These are phyloP conservation scores for Mycalesis mineus DNA, from an alignment of 2,888 invertebrate species.

Conservation along the genomic window DNA sequence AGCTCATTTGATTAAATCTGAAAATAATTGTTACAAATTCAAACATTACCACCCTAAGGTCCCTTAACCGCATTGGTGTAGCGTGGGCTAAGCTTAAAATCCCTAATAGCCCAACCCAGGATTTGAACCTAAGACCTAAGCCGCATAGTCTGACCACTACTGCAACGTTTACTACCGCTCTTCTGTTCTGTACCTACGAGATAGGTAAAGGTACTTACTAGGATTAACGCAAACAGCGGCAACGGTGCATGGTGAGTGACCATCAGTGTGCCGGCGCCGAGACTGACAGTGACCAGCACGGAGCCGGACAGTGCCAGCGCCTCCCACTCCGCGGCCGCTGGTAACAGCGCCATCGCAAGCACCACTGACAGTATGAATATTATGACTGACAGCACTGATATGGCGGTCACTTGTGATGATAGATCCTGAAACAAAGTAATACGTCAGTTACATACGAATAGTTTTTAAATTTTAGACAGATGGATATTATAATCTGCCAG, in stretches of 20 bases:
- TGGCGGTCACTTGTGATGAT: slow-evolving; percentile 57
- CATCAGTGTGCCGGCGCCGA: slow-evolving; percentile 80
- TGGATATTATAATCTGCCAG: too few relatives aligned
- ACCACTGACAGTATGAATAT: slow-evolving; percentile 70
- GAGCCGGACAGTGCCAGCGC: slow-evolving; percentile 80
- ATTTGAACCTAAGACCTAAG: not conserved
- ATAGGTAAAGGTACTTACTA: slow-evolving; percentile 64
- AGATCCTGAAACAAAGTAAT: slow-evolving; percentile 71
- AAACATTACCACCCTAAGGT: too few relatives aligned
- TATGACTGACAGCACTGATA: slow-evolving; percentile 74
- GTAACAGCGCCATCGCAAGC: slow-evolving; percentile 74
- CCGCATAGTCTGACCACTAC: not conserved
- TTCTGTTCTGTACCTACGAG: not conserved
- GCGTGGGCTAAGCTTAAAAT: too few relatives aligned
- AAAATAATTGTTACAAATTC: too few relatives aligned
- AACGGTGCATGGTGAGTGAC: slow-evolving; percentile 80
- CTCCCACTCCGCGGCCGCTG: slow-evolving; percentile 80
- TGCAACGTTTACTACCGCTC: not conserved
- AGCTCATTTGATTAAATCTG: too few relatives aligned
- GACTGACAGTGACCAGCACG: slow-evolving; percentile 75
- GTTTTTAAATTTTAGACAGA: too few relatives aligned
- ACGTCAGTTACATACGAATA: too few relatives aligned
- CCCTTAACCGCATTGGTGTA: too few relatives aligned
- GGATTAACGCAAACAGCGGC: slow-evolving; percentile 86
- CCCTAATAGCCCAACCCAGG: too few relatives aligned